Evolutionary conservation across 2,888 invertebrate species (phyloP).

Genomic region (Drosophila melanosoma): DNA sequence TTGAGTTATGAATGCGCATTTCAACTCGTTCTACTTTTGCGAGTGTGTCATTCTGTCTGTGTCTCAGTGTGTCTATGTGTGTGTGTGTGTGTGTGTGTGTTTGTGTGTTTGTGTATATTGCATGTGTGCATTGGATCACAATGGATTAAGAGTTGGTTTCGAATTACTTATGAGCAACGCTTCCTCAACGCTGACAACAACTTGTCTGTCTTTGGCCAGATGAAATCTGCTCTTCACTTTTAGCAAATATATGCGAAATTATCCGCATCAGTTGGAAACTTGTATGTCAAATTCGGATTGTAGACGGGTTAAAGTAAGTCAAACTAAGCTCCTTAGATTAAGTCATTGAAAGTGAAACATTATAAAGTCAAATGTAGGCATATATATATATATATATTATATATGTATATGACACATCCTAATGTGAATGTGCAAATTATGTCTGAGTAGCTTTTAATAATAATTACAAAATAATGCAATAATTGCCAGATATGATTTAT

Average conservation of each 20-base stretch:
- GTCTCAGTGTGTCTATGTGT: background rate
- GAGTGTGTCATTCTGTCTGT: background rate
- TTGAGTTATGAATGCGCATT: conserved; percentile 81
- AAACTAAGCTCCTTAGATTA: conserved; percentile 36
- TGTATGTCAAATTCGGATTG: conserved; percentile 19
- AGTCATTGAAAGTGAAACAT: background rate
- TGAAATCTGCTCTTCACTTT: background rate
- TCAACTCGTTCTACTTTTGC: conserved; percentile 44
- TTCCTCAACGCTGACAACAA: conserved; percentile 22
- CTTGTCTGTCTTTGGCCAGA: conserved; percentile 17
- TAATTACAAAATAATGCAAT: background rate
- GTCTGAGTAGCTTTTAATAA: background rate
- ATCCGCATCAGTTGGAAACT: conserved; percentile 18
- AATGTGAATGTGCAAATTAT: background rate
- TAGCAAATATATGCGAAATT: conserved; percentile 16
- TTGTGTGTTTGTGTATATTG: conserved; percentile 6
- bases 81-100: conserved; percentile 5
- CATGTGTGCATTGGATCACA: conserved; percentile 58
- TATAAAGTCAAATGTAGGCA: background rate
- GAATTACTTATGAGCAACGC: conserved; percentile 51
- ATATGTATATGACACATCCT: background rate
- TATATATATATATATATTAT: background rate
- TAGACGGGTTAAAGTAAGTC: background rate
- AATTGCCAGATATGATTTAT: background rate
- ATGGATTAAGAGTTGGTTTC: conserved; percentile 62